Base-by-base conservation (phyloP, 2,113 vertebrate species). In the Smithornis capensis region DNA sequence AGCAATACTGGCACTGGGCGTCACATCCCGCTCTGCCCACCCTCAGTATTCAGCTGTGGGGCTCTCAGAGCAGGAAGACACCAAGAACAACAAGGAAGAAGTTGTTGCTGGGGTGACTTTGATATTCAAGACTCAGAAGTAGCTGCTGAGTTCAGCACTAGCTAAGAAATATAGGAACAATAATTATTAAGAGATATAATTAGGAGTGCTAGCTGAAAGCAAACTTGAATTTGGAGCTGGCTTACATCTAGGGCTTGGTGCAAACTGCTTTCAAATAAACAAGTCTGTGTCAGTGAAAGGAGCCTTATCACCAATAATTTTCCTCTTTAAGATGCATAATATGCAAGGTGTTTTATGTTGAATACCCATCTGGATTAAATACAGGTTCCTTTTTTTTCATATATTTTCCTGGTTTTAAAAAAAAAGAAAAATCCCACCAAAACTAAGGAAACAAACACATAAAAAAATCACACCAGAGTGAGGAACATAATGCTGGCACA, bases 41-140 rank as follows among this genome's bases (percentile, higher is more conserved):
- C 17, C 9, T 8, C 1, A 0, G 1, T 27, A 23, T 0, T 24
- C 57, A 52, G 4, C 57, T 23, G 19, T 4, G 31, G 57, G 31
- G 17, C 42, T 87, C 12, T 40, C 35, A 0, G 7, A 17, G 31
- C 52, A 37, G 10, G 2, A 3, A 40, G 19, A 12, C 25, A 49
- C 37, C 42, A 57, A 4, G 10, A 78, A 19, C 5, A 52, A 3
- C 0, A 0, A 56, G 37, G 13, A 47, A n/a, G 52, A 25, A 71
- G 11, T 27, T 59, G 25, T 5, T 59, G 12, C 19, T 31, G 45
- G 23, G 14, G 24, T 42, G 45, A 31, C 1, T 1, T 3, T 12
- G 19, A 29, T 45, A 4, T 31, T 31, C 62, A 27, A n/a, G n/a
- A n/a, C n/a, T n/a, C n/a, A n/a, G 31, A 69, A 57, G 37, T 7